These are phyloP conservation scores for Meteorus colon DNA, from an alignment of 2,888 invertebrate genomes.

Conservation along the genomic window DNA sequence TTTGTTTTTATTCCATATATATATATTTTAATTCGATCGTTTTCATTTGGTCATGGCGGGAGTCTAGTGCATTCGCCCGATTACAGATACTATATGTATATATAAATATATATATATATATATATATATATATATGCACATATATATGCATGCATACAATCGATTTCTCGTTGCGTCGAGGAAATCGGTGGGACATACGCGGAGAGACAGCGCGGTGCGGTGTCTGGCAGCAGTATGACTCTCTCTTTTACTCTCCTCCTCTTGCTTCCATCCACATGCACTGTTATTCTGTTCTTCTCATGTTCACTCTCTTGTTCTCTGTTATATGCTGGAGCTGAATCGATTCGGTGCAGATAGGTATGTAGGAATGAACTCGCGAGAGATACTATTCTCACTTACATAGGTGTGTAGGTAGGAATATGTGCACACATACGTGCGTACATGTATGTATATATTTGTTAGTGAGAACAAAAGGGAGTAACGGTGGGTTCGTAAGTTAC, in stretches of 20 bases:
- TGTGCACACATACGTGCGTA: not conserved
- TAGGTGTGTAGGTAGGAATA: constrained; percentile 5
- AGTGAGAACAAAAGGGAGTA: constrained; percentile 44
- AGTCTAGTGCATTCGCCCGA: constrained; percentile 53
- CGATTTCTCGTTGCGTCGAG: constrained; percentile 62
- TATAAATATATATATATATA: not conserved
- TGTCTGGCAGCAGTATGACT: constrained; percentile 43
- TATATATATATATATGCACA: not conserved
- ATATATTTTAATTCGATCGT: not conserved
- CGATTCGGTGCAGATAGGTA: constrained; percentile 63
- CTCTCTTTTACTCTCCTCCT: not conserved
- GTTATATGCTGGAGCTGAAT: constrained; percentile 56
- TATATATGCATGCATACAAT: constrained; percentile 54
- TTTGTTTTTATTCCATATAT: constrained; percentile 25
- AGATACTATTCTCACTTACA: constrained; percentile 35
- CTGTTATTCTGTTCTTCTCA: constrained; percentile 28
- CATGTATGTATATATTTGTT: not conserved
- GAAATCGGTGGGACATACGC: constrained; percentile 45
- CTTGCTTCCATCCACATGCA: not conserved
- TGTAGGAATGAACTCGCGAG: constrained; percentile 52
- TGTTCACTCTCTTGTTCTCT: constrained; percentile 26
- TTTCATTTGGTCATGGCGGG: constrained; percentile 48
- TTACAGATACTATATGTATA: constrained; percentile 57
- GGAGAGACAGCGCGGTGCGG: constrained; percentile 40
- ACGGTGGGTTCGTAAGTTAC: constrained; percentile 66